These are phyloP conservation scores for Chironomus striatipennis DNA, from an alignment of 1,140 invertebrate species.

Conservation along the genomic window DNA sequence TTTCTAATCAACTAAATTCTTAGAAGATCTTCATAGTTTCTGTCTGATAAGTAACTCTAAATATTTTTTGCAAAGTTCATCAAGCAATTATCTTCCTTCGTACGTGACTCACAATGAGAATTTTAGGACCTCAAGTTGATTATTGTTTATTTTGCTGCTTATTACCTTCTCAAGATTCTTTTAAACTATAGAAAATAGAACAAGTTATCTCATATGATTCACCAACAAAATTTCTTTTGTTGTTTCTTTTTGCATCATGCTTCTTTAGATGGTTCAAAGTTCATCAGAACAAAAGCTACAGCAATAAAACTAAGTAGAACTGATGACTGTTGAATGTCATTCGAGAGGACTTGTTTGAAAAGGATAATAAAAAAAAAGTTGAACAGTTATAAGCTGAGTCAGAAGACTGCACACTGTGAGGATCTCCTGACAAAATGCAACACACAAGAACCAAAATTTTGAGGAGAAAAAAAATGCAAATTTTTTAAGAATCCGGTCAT, in stretches of 20 bases:
- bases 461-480: not conserved
- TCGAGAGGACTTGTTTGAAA: not conserved
- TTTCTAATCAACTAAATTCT: too few relatives aligned
- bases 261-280: not conserved
- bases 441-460: not conserved
- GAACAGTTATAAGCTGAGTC: not conserved
- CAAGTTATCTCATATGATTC: too few relatives aligned
- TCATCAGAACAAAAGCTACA: not conserved
- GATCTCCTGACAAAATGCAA: not conserved
- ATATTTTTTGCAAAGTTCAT: too few relatives aligned
- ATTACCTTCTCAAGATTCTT: too few relatives aligned
- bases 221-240: too few relatives aligned
- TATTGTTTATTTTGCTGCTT: too few relatives aligned
- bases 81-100: too few relatives aligned
- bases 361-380: not conserved
- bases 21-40: too few relatives aligned
- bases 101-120: too few relatives aligned
- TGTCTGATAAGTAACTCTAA: too few relatives aligned
- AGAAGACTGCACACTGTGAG: not conserved
- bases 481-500: constrained; percentile 1
- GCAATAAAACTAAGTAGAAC: not conserved
- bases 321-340: not conserved
- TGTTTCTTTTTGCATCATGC: not conserved
- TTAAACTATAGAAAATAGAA: too few relatives aligned
- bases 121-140: too few relatives aligned